phyloP scores from a whole-genome alignment of 2,888 invertebrate species.

The Standfussiana lucernea region DNA sequence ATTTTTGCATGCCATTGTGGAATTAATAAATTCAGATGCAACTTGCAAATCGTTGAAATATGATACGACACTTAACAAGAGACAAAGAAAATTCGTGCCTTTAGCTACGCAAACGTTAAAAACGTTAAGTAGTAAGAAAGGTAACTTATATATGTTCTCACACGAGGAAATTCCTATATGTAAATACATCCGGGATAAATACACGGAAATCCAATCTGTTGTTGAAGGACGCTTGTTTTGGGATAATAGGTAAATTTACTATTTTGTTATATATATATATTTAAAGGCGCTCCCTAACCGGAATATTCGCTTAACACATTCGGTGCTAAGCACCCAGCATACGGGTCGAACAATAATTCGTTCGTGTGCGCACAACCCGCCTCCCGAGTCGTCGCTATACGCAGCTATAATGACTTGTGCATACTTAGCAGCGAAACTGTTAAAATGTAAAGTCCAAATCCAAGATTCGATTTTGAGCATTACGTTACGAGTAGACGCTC shows the following conservation, averaged over 20 bases:
- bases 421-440: no score
- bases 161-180: rapidly evolving
- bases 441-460: no score
- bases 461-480: neutral
- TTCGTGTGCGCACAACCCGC: no score
- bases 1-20: conserved; percentile 1
- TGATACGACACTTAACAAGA: neutral
- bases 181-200: neutral
- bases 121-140: neutral
- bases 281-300: neutral
- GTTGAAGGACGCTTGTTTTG: neutral
- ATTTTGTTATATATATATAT: neutral
- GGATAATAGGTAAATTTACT: conserved; percentile 4
- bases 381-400: no score
- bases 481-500: neutral
- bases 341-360: no score
- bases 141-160: neutral
- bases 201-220: neutral
- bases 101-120: neutral
- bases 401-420: no score
- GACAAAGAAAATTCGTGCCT: neutral
- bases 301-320: no score
- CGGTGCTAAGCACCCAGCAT: no score
- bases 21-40: neutral
- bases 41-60: neutral